Evolutionary conservation across 2,797 vertebrate genomes (phyloP).

Genomic region (Selene dorsalis): DNA sequence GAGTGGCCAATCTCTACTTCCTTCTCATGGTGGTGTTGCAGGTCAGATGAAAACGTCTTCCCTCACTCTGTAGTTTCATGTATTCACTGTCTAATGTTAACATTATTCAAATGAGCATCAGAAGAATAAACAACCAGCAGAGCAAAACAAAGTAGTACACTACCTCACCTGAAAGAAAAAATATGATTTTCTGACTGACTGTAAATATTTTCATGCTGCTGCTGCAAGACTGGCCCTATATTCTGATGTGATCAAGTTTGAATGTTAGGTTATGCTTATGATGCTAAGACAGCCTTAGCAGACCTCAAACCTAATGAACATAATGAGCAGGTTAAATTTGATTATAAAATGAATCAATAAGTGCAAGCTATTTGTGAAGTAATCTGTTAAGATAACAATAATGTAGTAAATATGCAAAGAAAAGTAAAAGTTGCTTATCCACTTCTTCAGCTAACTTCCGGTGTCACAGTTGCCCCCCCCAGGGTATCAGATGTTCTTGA

Average conservation of each 20-base stretch:
- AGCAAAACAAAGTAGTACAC: background rate
- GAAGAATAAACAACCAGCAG: background rate
- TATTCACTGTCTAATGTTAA: background rate
- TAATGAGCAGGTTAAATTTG: background rate
- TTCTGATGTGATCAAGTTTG: no score
- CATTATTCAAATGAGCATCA: background rate
- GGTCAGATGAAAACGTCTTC: constrained; percentile 77
- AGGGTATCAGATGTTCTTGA: background rate
- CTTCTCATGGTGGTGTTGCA: constrained; percentile 90
- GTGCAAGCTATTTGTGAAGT: background rate
- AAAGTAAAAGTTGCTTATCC: background rate
- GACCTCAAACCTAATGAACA: background rate
- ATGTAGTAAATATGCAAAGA: background rate
- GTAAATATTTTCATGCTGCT: no score
- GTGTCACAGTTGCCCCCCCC: background rate
- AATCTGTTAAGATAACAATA: background rate
- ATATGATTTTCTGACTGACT: background rate
- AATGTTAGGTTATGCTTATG: no score
- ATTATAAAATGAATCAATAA: background rate
- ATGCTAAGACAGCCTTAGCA: no score
- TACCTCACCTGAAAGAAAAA: background rate
- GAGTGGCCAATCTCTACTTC: constrained; percentile 91
- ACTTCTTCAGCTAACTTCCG: background rate
- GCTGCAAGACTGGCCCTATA: no score
- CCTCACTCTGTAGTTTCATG: background rate